Conservation (phyloP, 1,140 invertebrate genomes). For the Cotesia glomerata region DNA sequence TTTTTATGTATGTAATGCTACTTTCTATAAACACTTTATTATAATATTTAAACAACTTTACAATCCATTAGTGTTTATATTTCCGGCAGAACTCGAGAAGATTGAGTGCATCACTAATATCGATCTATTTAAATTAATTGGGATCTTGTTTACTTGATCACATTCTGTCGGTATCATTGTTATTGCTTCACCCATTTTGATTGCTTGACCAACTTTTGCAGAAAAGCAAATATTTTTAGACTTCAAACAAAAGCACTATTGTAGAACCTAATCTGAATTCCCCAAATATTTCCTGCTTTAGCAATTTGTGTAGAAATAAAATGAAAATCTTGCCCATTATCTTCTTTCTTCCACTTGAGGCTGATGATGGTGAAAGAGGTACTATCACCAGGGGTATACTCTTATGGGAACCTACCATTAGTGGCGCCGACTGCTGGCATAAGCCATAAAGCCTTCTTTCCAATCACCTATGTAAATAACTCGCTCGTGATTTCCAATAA, state of each 20-base stretch:
- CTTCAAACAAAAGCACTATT: slow-evolving; percentile 96
- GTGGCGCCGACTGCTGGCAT: slow-evolving; percentile 97
- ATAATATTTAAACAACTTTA: too few species aligned
- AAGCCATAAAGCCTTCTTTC: slow-evolving; percentile 96
- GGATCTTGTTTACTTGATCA: neutral
- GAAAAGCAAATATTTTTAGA: slow-evolving; percentile 77
- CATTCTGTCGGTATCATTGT: neutral
- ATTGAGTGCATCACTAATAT: too few species aligned
- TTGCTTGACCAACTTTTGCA: slow-evolving; percentile 41
- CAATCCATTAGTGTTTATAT: too few species aligned
- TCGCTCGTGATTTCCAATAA: slow-evolving; percentile 93
- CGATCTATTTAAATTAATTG: too few species aligned
- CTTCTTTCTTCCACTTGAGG: slow-evolving; percentile 58
- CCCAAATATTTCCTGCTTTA: slow-evolving; percentile 90
- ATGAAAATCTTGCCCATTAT: slow-evolving; percentile 63
- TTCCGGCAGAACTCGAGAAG: too few species aligned
- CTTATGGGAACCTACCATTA: slow-evolving; percentile 96
- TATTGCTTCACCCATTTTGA: slow-evolving; percentile 50
- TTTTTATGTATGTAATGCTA: too few species aligned
- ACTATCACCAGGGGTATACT: too few species aligned
- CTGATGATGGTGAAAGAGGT: too few species aligned
- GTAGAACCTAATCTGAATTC: slow-evolving; percentile 99
- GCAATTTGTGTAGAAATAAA: slow-evolving; percentile 62
- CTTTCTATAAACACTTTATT: too few species aligned
- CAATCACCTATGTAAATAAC: slow-evolving; percentile 93